Percentiles rank a stretch among this genome's conserved stretches.
These are phyloP conservation scores for Sylvia atricapilla DNA, from an alignment of 2,113 vertebrate species.

Conservation along the genomic window DNA sequence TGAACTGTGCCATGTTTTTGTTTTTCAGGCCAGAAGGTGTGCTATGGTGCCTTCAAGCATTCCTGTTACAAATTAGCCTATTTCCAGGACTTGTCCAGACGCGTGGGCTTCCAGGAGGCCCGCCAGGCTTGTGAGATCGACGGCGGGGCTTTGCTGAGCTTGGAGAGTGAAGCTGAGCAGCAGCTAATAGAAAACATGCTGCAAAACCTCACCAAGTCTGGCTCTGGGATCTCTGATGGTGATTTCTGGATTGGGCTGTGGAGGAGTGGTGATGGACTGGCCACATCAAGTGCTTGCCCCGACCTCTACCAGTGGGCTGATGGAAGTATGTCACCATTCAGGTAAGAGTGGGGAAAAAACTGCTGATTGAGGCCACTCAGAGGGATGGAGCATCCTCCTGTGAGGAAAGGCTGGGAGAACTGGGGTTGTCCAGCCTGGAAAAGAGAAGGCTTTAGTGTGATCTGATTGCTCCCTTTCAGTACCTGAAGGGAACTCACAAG, in stretches of 20 bases:
- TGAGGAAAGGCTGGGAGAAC: no score
- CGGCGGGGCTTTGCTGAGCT: constrained; percentile 83
- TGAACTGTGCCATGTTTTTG: background rate
- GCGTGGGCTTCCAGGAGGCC: constrained; percentile 89
- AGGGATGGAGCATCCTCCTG: no score
- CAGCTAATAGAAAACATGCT: constrained; percentile 84
- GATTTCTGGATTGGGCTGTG: constrained; percentile 98
- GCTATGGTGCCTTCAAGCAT: constrained; percentile 73
- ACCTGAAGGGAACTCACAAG: no score
- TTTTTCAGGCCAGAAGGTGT: constrained; percentile 89
- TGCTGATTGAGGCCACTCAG: background rate
- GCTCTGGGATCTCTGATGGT: constrained; percentile 83
- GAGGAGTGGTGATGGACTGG: constrained; percentile 74
- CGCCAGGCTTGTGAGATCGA: constrained; percentile 85
- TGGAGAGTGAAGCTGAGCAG: constrained; percentile 84
- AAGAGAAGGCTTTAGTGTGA: no score
- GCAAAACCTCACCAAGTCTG: constrained; percentile 82
- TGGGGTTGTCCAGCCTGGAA: no score
- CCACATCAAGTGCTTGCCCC: constrained; percentile 77
- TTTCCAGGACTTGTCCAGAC: constrained; percentile 89
- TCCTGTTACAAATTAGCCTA: constrained; percentile 95
- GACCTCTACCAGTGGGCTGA: constrained; percentile 92
- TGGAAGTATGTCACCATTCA: constrained; percentile 81
- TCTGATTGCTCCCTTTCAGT: no score
- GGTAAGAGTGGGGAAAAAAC: constrained; percentile 64